Base-by-base conservation (phyloP, 2,113 vertebrate species). In the Pelusios castaneus region DNA sequence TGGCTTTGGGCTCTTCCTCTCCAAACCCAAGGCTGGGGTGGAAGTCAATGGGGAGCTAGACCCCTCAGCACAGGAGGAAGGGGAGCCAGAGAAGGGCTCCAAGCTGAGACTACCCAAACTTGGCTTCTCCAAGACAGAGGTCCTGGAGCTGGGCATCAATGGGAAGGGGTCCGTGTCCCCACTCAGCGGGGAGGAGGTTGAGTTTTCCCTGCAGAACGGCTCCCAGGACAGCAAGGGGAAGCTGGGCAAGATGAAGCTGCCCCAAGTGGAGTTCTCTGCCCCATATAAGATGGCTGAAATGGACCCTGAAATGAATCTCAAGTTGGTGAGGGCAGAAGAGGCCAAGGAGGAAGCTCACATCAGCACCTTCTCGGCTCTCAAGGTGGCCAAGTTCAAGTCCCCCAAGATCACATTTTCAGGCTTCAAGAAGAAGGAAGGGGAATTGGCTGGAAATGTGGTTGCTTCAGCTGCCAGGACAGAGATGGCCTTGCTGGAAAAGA, bases 251-350 rank as follows among this genome's bases (percentile, higher is more conserved):
- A 95, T 98, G 9, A 98, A 98, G 55, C 94, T 99, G 77, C 99
- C 99, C 79, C 98, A 98, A 5, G 95, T 99, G 21, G 98, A 98
- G 88, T 97, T 99, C 78, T 97, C 98, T 1, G 97, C 98, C 81
- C 98, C 98, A 24, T 98, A 98, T 52, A 98, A 98, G 90, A 90
- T 73, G 83, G 51, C 79, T 4, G 96, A 94, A 73, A 88, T 90
- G 6, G 95, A 97, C 70, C 34, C 92, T 8, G 96, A 98, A 56
- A 92, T 95, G 45, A 96, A 56, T 73, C 51, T 86, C n/a, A 95
- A 95, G 87, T 80, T 95, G 58, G 94, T 94, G 88, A 96, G 89
- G 29, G 87, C 91, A 12, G 97, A 95, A 2, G 80, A 96, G 63
- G 87, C 89, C 79, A 89, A 79, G 25, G 94, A 88, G 12, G 94